Base-by-base conservation (phyloP, 2,888 invertebrate genomes). In the Hanleya hanleyi region DNA sequence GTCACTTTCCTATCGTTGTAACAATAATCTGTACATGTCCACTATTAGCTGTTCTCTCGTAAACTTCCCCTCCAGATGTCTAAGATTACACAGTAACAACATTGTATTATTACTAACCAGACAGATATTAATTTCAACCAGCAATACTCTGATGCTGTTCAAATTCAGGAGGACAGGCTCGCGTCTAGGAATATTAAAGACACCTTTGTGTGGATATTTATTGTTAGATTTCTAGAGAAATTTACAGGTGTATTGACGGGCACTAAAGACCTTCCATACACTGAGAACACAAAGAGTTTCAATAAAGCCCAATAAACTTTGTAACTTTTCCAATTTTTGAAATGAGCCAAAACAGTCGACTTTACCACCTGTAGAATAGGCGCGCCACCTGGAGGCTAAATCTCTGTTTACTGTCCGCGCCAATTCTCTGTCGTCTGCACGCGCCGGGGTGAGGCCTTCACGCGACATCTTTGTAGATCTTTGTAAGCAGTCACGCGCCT, bases 291-390 rank as follows among this genome's bases (percentile, higher is more conserved):
- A 47, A 18, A 47, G 47, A n/a, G 47, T 2, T 7, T n/a, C 7
- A 47, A 47, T 22, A 47, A 47, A 47, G 47, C 47, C 47, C 22
- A 22, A 47, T 47, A 5, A 18, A 47, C 47, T 57, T 26, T 26
- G 57, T 57, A 57, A 57, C 57, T 57, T 57, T 57, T 29, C 57
- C 57, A 57, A 57, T 57, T 57, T 29, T 22, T 32, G 22, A 57
- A 57, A 57, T 57, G 29, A 57, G 22, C 57, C 32, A 12, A 22
- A 9, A 57, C 15, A 29, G 57, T 22, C 57, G 32, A 57, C 29
- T 57, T 29, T 57, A 32, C 57, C 57, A 57, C 57, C 57, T 57
- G 57, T 57, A 57, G 57, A 29, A 15, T 15, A 57, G 15, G 26
- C 32, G 12, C 9, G 32, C 57, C 57, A 57, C 29, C 57, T 57